Evolutionary conservation across 2,113 vertebrate genomes (phyloP).

Genomic region (Rostratula benghalensis): DNA sequence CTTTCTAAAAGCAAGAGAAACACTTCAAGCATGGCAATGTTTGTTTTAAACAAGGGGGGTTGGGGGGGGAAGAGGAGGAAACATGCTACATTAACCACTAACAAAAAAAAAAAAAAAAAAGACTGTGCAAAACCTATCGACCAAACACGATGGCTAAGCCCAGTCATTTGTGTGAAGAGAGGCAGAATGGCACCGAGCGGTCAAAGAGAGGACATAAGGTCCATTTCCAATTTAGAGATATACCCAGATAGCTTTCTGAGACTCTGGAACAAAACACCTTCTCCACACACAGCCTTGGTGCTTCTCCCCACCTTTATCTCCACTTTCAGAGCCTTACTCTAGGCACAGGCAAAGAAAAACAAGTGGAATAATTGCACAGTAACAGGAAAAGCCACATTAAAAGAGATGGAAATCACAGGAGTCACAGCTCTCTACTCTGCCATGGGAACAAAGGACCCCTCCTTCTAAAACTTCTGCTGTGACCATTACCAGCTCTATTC

Average conservation of each 20-base stretch:
- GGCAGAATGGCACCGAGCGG: neutral
- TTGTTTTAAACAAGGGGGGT: neutral
- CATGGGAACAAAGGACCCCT: neutral
- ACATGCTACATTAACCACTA: neutral
- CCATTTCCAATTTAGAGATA: neutral
- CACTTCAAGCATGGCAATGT: neutral
- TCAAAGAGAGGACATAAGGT: neutral
- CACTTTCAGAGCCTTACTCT: neutral
- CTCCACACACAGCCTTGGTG: neutral
- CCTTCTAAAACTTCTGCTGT: neutral
- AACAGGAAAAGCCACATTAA: neutral
- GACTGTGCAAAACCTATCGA: neutral
- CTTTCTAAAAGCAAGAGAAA: conserved; percentile 57
- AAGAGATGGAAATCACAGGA: neutral
- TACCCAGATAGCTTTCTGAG: neutral
- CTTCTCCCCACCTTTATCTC: neutral
- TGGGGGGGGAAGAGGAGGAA: conserved; percentile 13
- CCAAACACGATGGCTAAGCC: neutral
- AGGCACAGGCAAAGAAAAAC: neutral
- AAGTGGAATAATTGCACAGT: neutral
- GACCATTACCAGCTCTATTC: neutral
- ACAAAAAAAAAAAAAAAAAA: neutral
- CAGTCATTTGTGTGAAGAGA: neutral
- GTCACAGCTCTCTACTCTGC: neutral
- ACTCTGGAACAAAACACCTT: neutral